phyloP scores from a whole-genome alignment of 2,797 vertebrate genomes.

The Miichthys miiuy region DNA sequence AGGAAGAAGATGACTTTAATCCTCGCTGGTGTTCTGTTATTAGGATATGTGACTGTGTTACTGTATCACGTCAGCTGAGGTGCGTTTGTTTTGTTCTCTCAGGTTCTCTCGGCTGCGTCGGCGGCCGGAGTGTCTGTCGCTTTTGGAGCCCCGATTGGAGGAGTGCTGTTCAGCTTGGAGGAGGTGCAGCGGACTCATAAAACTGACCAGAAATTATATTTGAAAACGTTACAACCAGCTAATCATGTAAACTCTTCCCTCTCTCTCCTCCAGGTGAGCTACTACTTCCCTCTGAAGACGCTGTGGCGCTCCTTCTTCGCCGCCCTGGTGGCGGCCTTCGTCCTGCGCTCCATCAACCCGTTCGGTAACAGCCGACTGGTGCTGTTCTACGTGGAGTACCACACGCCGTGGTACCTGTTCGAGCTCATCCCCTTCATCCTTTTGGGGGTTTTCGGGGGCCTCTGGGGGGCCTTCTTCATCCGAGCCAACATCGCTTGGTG shows the following conservation, averaged over 20 bases:
- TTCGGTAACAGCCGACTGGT: slow-evolving; percentile 99
- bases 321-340: slow-evolving; percentile 97
- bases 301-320: slow-evolving; percentile 99
- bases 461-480: slow-evolving; percentile 99
- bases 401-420: slow-evolving; percentile 99
- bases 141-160: slow-evolving; percentile 97
- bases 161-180: slow-evolving; percentile 98
- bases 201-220: neutral
- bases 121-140: slow-evolving; percentile 98
- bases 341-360: slow-evolving; percentile 98
- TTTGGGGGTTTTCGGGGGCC: slow-evolving; percentile 96
- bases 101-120: slow-evolving; percentile 98
- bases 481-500: slow-evolving; percentile 99
- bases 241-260: neutral
- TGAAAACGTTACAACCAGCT: neutral
- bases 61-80: slow-evolving; percentile 24
- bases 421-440: slow-evolving; percentile 99
- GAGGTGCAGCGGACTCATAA: slow-evolving; percentile 84
- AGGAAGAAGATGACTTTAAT: neutral
- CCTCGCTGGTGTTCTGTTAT: neutral
- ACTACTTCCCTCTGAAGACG: slow-evolving; percentile 99
- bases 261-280: slow-evolving; percentile 90
- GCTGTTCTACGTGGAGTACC: slow-evolving; percentile 99
- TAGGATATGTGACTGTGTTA: neutral
- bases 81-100: slow-evolving; percentile 44